These are phyloP conservation scores for Siniperca obscura DNA, from an alignment of 2,797 vertebrate species.

Conservation along the genomic window DNA sequence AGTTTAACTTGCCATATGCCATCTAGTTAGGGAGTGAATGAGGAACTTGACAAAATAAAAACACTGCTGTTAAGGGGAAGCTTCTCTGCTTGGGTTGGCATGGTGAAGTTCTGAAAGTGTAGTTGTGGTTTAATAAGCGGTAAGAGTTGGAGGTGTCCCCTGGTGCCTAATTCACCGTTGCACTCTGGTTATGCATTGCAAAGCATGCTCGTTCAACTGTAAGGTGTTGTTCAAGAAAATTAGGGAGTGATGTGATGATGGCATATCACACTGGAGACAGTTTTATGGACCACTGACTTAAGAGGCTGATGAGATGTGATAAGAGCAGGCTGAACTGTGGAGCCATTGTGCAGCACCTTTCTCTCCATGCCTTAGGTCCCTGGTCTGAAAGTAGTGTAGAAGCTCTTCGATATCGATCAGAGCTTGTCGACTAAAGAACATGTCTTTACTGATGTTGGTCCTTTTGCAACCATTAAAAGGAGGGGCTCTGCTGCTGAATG, in stretches of 20 bases:
- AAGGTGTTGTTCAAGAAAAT: slow-evolving; percentile 77
- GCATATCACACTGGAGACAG: slow-evolving; percentile 68
- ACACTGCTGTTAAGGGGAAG: slow-evolving; percentile 37
- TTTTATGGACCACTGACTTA: slow-evolving; percentile 74
- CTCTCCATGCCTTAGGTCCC: slow-evolving; percentile 32
- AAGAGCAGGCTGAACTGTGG: slow-evolving; percentile 60
- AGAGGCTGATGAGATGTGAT: slow-evolving; percentile 77
- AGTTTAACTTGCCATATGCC: slow-evolving; percentile 47
- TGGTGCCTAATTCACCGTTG: slow-evolving; percentile 65
- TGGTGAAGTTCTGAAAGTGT: slow-evolving; percentile 52
- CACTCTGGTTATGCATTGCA: slow-evolving; percentile 72
- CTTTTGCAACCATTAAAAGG: neutral
- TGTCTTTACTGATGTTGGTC: slow-evolving; percentile 3
- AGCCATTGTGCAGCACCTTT: slow-evolving; percentile 48
- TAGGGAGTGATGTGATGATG: slow-evolving; percentile 72
- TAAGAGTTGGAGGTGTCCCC: slow-evolving; percentile 69
- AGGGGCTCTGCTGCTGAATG: neutral
- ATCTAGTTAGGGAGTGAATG: slow-evolving; percentile 27
- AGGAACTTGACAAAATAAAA: slow-evolving; percentile 49
- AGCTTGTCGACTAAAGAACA: slow-evolving; percentile 19
- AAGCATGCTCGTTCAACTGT: slow-evolving; percentile 69
- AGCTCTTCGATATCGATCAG: slow-evolving; percentile 56
- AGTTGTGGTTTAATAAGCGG: slow-evolving; percentile 66
- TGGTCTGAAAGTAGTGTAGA: slow-evolving; percentile 26
- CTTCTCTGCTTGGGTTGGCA: slow-evolving; percentile 61